Evolutionary conservation across 2,113 vertebrate species (phyloP), one percentile per base, ranked within the genome.

Genomic region (Atlantisia rogersi): DNA sequence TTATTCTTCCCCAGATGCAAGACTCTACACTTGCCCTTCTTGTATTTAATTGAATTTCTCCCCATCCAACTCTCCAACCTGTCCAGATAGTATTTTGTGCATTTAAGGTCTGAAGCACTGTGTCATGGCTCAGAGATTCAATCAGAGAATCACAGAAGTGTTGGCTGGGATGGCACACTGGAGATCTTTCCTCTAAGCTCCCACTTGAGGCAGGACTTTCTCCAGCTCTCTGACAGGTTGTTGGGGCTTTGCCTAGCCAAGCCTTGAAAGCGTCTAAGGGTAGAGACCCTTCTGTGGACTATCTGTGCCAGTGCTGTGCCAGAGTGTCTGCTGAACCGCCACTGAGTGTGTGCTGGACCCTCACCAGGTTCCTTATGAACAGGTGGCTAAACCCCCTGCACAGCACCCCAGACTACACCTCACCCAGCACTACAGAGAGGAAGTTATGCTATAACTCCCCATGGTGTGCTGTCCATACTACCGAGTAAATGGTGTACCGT

Each of bases 361-460:
- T 81, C 53, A 42, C 11, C 10, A 48, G 11, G 15, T 53, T 64
- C 22, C 10, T 39, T 5, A 48, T 53, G 9, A 67, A n/a, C 5
- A 56, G 31, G 24, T 40, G 7, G 18, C 31, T 68, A 52, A 79
- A 29, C 2, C 4, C 35, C 15, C 22, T 28, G 21, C 12, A 40
- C 39, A 56, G 20, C 15, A 82, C 11, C 3, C 17, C 7, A 6
- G 32, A 21, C 37, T 21, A 21, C 88, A 9, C 4, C 32, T 69
- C 31, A 20, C 21, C 9, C 0, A 1, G 19, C 15, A 10, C 48
- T 8, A 17, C 3, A 14, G 8, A 64, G 31, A 46, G 2, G 28
- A 25, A 39, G 1, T 35, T 35, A 35, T 35, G 16, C 32, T 22
- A 15, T 39, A 59, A 12, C 22, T 64, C 28, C 16, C 18, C 1